Evolutionary conservation across 2,888 invertebrate species (phyloP), one percentile per base, ranked within the genome.

Genomic region (Hirtodrosophila confusa): DNA sequence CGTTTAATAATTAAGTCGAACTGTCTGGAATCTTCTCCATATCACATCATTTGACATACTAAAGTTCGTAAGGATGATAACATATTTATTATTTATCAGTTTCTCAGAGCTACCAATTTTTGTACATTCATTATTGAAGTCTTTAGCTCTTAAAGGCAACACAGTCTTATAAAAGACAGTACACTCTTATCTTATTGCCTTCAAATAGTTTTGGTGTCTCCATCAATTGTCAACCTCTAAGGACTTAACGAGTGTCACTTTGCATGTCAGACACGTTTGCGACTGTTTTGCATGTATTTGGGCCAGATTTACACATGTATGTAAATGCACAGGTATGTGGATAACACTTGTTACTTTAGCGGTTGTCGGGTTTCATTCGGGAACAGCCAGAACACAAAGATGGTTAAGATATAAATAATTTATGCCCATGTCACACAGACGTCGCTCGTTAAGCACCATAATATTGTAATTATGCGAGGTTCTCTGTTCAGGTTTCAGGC

Each of bases 381-480:
- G 54, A 31, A n/a, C 31, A 27, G 12, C 29, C 17, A 27, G 43
- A 12, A 6, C 31, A 43, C 5, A 11, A 45, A 11, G 43, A 29
- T 45, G 47, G 27, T 50, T 55, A 44, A 31, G 33, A 61, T 43
- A 54, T 66, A 53, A 53, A 70, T 70, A 62, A 74, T 74, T 69
- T 45, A 66, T 69, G 51, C 11, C 27, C 51, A 40, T 27, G 49
- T 58, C 48, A 36, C 27, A 27, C 44, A 56, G 45, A 51, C 35
- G 64, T 29, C 29, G 53, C 64, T 66, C 61, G 67, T 73, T 78
- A 84, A 74, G 70, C 41, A 53, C 31, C 73, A 61, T 74, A 78
- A 80, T 78, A 69, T 78, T 78, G 72, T 75, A 82, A 82, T 82
- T 85, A 85, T 77, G 37, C 39, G 10, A 36, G 23, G 23, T 48